Conservation (phyloP, 37 sponge, comb jelly and placozoan species). For the Hormiphora californensis region DNA sequence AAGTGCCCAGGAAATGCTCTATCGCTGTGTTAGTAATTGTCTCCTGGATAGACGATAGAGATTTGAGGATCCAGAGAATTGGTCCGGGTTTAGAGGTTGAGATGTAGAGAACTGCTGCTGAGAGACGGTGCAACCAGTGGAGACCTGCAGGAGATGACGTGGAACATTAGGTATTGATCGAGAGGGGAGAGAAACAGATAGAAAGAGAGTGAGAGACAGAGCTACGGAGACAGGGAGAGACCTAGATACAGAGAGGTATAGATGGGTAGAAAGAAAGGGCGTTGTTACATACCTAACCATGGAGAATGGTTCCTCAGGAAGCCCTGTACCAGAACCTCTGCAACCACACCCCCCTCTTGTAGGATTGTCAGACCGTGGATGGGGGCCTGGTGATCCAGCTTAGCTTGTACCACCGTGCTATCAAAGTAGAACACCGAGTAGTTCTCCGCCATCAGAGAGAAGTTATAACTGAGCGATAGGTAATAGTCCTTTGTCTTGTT, state of each 20-base stretch:
- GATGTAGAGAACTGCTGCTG: neutral
- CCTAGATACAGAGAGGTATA: too few species aligned
- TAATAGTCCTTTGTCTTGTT: slow-evolving; percentile 18
- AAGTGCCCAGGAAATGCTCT: neutral
- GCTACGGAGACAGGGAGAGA: too few species aligned
- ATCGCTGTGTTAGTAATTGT: neutral
- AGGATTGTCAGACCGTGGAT: slow-evolving; percentile 25
- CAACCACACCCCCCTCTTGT: slow-evolving; percentile 2
- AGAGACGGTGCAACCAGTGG: slow-evolving; percentile 13
- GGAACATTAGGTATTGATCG: too few species aligned
- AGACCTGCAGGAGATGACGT: too few species aligned
- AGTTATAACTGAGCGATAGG: slow-evolving; percentile 15
- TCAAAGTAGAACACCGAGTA: slow-evolving; percentile 25
- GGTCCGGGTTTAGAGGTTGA: slow-evolving; percentile 13
- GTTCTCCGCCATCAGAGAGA: slow-evolving; percentile 39
- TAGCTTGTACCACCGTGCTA: slow-evolving; percentile 13
- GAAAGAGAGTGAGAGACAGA: too few species aligned
- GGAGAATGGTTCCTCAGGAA: slow-evolving; percentile 32
- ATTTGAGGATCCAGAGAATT: slow-evolving; percentile 16
- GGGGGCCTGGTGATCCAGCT: neutral
- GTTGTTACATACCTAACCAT: neutral
- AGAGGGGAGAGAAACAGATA: too few species aligned
- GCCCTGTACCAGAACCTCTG: slow-evolving; percentile 5
- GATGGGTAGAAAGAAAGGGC: neutral
- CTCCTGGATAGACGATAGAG: neutral